These are phyloP conservation scores for Eretmochelys imbricata DNA, from an alignment of 2,113 vertebrate species.

Conservation along the genomic window DNA sequence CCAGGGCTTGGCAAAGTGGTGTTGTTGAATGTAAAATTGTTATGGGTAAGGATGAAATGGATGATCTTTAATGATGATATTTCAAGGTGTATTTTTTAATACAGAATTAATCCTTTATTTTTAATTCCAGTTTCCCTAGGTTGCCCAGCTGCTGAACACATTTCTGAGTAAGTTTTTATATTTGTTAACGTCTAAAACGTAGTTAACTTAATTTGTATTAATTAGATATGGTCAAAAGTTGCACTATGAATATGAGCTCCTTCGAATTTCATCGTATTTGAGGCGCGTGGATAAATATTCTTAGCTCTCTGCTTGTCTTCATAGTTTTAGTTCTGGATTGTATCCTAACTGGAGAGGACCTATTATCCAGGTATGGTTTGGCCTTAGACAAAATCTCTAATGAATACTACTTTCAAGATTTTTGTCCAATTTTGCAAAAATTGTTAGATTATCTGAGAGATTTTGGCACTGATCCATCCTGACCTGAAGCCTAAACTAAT, in stretches of 20 bases:
- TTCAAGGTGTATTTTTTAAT: slow-evolving; percentile 34
- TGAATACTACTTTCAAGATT: background rate
- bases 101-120: slow-evolving; percentile 67
- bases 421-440: background rate
- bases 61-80: background rate
- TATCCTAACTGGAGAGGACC: background rate
- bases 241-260: background rate
- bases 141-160: slow-evolving; percentile 76
- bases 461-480: background rate
- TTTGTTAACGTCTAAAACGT: slow-evolving; percentile 5
- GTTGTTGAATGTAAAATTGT: background rate
- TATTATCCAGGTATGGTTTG: accelerated
- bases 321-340: background rate
- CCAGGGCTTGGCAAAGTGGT: background rate
- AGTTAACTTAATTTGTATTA: background rate
- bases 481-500: background rate
- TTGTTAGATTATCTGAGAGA: background rate
- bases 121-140: slow-evolving; percentile 81
- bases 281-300: background rate
- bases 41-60: background rate
- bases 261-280: background rate
- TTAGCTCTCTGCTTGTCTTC: background rate
- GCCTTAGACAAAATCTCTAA: background rate
- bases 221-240: background rate
- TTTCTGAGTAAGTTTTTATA: slow-evolving; percentile 83